Base-by-base conservation (phyloP, 2,797 vertebrate species). In the Sebastes baramenuke region DNA sequence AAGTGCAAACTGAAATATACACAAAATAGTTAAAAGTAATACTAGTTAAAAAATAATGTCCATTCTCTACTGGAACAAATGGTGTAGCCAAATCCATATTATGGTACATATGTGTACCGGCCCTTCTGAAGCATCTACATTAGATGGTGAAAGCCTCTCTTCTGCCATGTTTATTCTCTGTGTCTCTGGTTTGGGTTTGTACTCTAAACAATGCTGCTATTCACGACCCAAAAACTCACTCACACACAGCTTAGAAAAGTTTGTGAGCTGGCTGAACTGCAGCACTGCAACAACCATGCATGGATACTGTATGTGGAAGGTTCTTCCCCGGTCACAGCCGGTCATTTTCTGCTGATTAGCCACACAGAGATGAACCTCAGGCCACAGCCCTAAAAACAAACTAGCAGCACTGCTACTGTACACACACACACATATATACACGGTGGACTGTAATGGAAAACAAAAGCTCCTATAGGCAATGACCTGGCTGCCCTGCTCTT, bases 281-380 rank as follows among this genome's bases (percentile, higher is more conserved):
- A 77, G 72, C 74, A 55, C 75, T 71, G 72, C 89, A 88, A 81
- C 77, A 76, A 74, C n/a, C 67, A 70, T 72, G 88, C 82, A 82
- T 72, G 64, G 75, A 75, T 67, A 67, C 24, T 87, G 75, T 79
- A 83, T 89, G 92, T 93, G 90, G 95, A 95, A 95, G 90, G 85
- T 94, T 94, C 90, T 89, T 87, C 67, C 67, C 75, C 20, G 42
- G 77, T 87, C 82, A 78, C 30, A 70, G 83, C 71, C 62, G 52
- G 83, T 79, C 82, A 65, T 82, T 93, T 94, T 94, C 81, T 95
- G 94, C 92, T 94, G 95, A 95, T 95, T 84, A 91, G 88, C 83
- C 85, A 87, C 79, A 87, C 87, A 79, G 65, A 74, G 87, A 93
- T 89, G 88, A 90, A 95, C 94, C 82, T 91, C 81, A 76, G 89